These are phyloP conservation scores for Fratercula arctica DNA, from an alignment of 2,797 vertebrate genomes.

Conservation along the genomic window DNA sequence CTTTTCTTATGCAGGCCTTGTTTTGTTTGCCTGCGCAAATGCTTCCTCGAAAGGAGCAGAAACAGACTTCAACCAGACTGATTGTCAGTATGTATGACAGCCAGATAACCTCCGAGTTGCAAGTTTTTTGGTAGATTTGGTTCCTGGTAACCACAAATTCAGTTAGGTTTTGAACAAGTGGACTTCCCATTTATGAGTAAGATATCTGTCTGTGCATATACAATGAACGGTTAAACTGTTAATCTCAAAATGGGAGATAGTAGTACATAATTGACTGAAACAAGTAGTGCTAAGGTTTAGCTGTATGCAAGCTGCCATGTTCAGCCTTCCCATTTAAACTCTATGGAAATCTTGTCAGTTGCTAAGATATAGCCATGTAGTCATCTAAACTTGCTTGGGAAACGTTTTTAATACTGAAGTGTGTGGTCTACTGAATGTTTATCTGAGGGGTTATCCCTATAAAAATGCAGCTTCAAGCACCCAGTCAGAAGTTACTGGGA, in stretches of 20 bases:
- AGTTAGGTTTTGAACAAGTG: neutral
- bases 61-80: neutral
- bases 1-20: neutral
- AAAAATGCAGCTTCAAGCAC: neutral
- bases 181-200: neutral
- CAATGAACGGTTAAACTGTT: neutral
- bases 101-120: neutral
- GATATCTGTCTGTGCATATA: neutral
- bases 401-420: neutral
- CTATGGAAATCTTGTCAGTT: neutral
- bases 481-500: neutral
- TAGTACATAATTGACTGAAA: neutral
- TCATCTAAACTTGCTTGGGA: neutral
- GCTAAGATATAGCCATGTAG: accelerated
- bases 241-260: neutral
- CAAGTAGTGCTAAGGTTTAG: neutral
- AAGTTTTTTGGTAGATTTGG: neutral
- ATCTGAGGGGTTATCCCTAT: neutral
- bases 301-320: neutral
- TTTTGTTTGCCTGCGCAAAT: neutral
- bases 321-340: neutral
- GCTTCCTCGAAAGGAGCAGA: neutral
- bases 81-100: neutral
- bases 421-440: neutral
- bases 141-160: neutral